phyloP scores from a whole-genome alignment of 1,140 invertebrate genomes.

The Arctopsyche grandis region DNA sequence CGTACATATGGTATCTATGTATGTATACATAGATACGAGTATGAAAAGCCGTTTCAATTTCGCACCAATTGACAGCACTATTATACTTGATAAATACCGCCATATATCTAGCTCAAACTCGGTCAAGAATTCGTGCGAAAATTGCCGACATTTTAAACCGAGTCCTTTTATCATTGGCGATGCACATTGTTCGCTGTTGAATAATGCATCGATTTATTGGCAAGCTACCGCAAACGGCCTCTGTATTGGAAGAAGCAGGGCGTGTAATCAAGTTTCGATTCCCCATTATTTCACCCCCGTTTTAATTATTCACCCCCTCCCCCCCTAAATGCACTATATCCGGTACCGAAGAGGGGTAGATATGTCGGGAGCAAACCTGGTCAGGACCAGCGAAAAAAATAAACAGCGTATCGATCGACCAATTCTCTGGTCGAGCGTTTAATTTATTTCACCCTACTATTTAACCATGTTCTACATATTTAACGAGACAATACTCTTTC shows the following conservation, averaged over 20 bases:
- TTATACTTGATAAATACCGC: too few relatives aligned
- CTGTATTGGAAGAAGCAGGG: slow-evolving; percentile 34
- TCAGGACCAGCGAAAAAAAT: not conserved
- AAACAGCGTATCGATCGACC: not conserved
- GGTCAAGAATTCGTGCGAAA: too few relatives aligned
- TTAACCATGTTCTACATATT: not conserved
- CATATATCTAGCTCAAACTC: too few relatives aligned
- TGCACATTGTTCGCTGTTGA: not conserved
- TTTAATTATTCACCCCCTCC: slow-evolving; percentile 43
- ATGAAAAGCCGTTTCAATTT: too few relatives aligned
- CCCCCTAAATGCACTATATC: slow-evolving; percentile 28
- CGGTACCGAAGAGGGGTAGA: not conserved
- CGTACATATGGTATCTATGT: too few relatives aligned
- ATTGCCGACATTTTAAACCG: too few relatives aligned
- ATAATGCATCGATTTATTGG: too few relatives aligned
- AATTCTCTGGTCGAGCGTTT: not conserved
- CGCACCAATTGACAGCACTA: too few relatives aligned
- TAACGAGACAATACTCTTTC: not conserved
- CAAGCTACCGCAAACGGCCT: not conserved
- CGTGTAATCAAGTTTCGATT: slow-evolving; percentile 41
- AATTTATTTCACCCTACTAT: not conserved
- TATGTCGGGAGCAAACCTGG: not conserved
- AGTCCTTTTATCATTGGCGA: not conserved
- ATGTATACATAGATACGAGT: too few relatives aligned
- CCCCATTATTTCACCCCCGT: slow-evolving; percentile 39